Conservation (phyloP, 1,140 invertebrate genomes). For the Euwallacea similis region DNA sequence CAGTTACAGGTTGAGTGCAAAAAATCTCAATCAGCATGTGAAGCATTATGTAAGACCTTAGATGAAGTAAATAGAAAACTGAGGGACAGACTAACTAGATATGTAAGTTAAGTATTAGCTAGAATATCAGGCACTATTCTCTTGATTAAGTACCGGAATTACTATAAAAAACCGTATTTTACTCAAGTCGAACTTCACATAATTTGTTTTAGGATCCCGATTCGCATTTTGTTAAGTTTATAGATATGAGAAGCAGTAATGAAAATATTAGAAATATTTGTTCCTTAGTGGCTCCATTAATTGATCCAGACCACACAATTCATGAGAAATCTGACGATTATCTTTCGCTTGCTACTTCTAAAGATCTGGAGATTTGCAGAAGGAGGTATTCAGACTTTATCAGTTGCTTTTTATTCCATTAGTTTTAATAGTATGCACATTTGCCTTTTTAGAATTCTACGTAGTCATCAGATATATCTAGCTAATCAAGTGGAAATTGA, state of each 20-base stretch:
- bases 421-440: neutral
- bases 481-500: slow-evolving; percentile 36
- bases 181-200: neutral
- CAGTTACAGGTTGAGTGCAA: slow-evolving; percentile 33
- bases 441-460: slow-evolving; percentile 32
- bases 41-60: slow-evolving; percentile 14
- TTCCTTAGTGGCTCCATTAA: neutral
- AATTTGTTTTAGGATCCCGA: neutral
- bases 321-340: too few relatives aligned
- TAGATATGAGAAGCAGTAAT: neutral
- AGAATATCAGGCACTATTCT: too few relatives aligned
- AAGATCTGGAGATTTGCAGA: neutral
- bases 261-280: neutral
- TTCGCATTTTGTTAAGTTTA: neutral
- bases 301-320: too few relatives aligned
- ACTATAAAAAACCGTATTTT: neutral
- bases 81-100: neutral
- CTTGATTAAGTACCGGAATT: neutral
- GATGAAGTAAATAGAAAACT: neutral
- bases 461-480: slow-evolving; percentile 36
- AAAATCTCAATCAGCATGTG: slow-evolving; percentile 33
- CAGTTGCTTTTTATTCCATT: neutral
- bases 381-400: neutral
- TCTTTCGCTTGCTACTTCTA: neutral
- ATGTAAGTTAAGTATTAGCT: too few relatives aligned